Percentiles rank a stretch among this genome's conserved stretches.
Conservation (phyloP, 2,888 invertebrate species). For the Oxystoma pomonae region DNA sequence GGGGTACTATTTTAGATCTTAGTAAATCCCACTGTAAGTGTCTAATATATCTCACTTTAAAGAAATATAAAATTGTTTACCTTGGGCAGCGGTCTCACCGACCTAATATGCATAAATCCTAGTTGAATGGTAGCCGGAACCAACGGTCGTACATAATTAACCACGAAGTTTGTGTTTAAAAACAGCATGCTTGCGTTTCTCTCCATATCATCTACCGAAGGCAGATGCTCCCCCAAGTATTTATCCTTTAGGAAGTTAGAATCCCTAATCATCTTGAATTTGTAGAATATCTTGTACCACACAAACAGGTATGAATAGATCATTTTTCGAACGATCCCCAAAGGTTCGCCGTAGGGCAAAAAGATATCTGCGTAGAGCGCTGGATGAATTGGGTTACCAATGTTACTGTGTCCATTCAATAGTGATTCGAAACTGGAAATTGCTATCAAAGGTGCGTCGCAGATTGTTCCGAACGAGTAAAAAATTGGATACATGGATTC, state of each 20-base stretch:
- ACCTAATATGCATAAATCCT: conserved; percentile 9
- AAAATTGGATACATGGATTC: conserved; percentile 10
- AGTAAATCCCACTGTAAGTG: too few relatives aligned
- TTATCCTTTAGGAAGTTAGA: conserved; percentile 32
- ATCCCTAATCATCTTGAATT: conserved; percentile 26
- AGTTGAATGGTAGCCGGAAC: conserved; percentile 10
- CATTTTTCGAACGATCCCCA: conserved; percentile 44
- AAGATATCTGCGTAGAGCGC: conserved; percentile 32
- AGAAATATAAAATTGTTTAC: too few relatives aligned
- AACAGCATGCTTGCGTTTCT: conserved; percentile 27
- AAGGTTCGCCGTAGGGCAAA: conserved; percentile 23
- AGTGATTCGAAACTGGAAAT: conserved; percentile 27
- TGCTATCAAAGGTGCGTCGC: conserved; percentile 12
- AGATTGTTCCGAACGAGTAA: conserved; percentile 7
- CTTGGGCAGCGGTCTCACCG: not conserved
- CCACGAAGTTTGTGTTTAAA: conserved; percentile 35
- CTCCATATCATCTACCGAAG: conserved; percentile 32
- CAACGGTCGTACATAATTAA: conserved; percentile 34
- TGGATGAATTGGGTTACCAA: conserved; percentile 33
- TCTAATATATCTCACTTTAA: too few relatives aligned
- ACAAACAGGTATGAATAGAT: conserved; percentile 29
- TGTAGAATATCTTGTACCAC: conserved; percentile 27
- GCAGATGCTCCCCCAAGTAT: conserved; percentile 38
- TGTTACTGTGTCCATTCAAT: conserved; percentile 26
- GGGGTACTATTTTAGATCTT: too few relatives aligned